Base-by-base conservation (phyloP, 1,140 invertebrate genomes). In the Hyphantria cunea region DNA sequence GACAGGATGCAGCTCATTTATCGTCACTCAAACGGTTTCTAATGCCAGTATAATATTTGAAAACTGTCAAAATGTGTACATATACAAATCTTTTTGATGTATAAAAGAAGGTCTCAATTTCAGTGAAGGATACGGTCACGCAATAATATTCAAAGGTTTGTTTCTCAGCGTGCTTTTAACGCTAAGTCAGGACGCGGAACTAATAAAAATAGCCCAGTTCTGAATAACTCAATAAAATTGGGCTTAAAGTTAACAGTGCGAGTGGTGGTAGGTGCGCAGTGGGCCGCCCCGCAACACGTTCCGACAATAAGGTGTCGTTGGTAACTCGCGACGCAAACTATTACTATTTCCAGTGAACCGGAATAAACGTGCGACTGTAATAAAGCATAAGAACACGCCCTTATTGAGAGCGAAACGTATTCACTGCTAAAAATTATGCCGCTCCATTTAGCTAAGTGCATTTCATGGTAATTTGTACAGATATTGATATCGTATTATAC, bases 321-420 rank as follows among this genome's bases (percentile, higher is more conserved):
- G 25, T 51, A 33, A 44, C 31, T 55, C 42, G 53, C 65, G 53
- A 61, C 50, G 62, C 55, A 34, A 59, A 59, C 50, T 65, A 70
- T 69, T 68, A 70, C 68, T 66, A 67, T 70, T 78, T 76, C 74
- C 72, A 78, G 48, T 78, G 74, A 73, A 78, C 70, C 64, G 70
- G 70, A 81, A 74, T 77, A 73, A 75, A 73, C 77, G 62, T 61
- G 61, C 32, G 49, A 56, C 65, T 71, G 60, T 70, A 68, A 72
- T 64, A 53, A 55, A 55, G 33, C 33, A 6, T 47, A 50, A 33
- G 62, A n/a, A 45, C 42, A 37, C 47, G 17, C 10, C 13, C 13
- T 12, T 42, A 41, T 25, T 39, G n/a, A 17, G n/a, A 50, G 52
- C 62, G 25, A 54, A 25, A 5, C 17, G 17, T 5, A 25, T 25